Evolutionary conservation across 2,797 vertebrate genomes (phyloP), one percentile per base, ranked within the genome.

Genomic region (Semotilus atromaculatus): DNA sequence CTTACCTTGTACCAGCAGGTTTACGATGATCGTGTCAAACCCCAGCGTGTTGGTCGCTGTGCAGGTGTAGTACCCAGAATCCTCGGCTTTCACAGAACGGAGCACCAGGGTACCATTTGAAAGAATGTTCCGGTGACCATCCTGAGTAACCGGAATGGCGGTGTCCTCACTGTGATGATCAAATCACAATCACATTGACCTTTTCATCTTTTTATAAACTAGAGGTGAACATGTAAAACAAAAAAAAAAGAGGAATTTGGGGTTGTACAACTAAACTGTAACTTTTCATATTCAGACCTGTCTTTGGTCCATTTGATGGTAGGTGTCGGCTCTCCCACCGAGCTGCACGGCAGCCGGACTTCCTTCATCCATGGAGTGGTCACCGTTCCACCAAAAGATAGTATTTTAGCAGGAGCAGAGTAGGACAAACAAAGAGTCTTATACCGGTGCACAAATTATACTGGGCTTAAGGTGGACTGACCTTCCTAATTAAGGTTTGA

Each of bases 341-440:
- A 97, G 91, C 96, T 97, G 91, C 98, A 99, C 0, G 97, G 97
- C 86, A 99, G 94, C 19, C 97, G 95, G 66, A 99, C 97, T 0
- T 99, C 98, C 92, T 97, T 99, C 98, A 99, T 99, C 98, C 98
- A 99, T 0, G 98, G 98, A 0, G 98, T 99, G 10, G 97, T 99
- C 86, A 99, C 97, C 0, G 97, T 99, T 80, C 98, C 98, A 2
- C 98, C 98, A 0, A 99, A 99, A 1, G 98, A 99, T 85, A 99
- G 95, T 90, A 99, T 99, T 94, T 99, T 99, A 79, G 98, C 98
- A 0, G 98, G 98, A 62, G 98, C 98, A 99, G 83, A 58, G 9
- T 75, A 38, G 11, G 8, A 83, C 38, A 79, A 13, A 80, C 21
- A 82, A 40, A 75, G 26, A 82, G 26, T 71, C 5, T 72, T 14